phyloP scores from a whole-genome alignment of 1,140 invertebrate species.

The Harlomillsia oculata region DNA sequence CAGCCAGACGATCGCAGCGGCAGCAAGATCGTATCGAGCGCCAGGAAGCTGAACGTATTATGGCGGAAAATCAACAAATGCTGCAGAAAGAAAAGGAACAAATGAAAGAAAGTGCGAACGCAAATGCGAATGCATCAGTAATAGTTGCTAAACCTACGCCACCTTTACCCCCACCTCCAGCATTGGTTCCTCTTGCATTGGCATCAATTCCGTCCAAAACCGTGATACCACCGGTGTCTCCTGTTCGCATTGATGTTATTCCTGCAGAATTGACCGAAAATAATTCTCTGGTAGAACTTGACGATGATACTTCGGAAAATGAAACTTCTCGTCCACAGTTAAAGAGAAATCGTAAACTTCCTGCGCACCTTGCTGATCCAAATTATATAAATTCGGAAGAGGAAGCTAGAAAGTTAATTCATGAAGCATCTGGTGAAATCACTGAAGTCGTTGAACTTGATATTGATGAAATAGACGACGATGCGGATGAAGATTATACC shows the following conservation, averaged over 20 bases:
- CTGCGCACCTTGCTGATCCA: constrained; percentile 49
- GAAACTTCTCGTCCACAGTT: too few relatives aligned
- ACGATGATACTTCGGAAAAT: too few relatives aligned
- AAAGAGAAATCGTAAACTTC: constrained; percentile 55
- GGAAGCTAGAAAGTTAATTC: constrained; percentile 11
- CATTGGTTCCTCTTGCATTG: neutral
- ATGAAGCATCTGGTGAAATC: constrained; percentile 1
- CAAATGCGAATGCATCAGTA: neutral
- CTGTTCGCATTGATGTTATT: too few relatives aligned
- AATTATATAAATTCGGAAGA: constrained; percentile 39
- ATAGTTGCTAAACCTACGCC: neutral
- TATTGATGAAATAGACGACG: constrained; percentile 43
- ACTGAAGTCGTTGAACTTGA: constrained; percentile 30
- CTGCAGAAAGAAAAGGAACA: constrained; percentile 37
- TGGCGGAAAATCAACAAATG: constrained; percentile 40
- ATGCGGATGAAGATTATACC: constrained; percentile 22
- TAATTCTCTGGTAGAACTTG: too few relatives aligned
- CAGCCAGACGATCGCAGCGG: constrained; percentile 39
- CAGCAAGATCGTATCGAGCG: constrained; percentile 40
- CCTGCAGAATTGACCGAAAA: too few relatives aligned
- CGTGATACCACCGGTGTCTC: neutral
- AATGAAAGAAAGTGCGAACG: constrained; percentile 17
- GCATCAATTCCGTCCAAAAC: neutral
- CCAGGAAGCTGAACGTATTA: constrained; percentile 39
- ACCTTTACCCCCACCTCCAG: neutral